Conservation (phyloP, 2,888 invertebrate species). For the Heliothis peltigera region DNA sequence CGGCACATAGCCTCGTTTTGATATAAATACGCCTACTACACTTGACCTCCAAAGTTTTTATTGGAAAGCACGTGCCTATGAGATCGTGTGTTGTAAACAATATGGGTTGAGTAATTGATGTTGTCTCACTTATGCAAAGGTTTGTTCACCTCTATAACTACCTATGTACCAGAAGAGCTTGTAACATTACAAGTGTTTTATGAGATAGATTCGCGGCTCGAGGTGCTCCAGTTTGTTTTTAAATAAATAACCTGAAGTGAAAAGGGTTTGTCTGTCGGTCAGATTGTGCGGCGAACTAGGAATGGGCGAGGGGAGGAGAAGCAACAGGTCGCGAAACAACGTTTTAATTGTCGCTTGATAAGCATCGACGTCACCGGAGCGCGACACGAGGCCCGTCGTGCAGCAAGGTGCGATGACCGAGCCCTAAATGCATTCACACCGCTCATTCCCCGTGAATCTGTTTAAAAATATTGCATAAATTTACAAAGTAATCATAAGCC, state of each 20-base stretch:
- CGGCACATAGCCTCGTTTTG: conserved; percentile 86
- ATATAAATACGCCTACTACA: conserved; percentile 90
- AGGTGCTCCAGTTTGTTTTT: conserved; percentile 65
- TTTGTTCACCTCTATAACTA: conserved; percentile 40
- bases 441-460: conserved; percentile 62
- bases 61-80: conserved; percentile 87
- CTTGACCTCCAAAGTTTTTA: conserved; percentile 90
- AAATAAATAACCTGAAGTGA: conserved; percentile 52
- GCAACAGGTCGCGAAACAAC: conserved; percentile 89
- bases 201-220: conserved; percentile 21
- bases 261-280: conserved; percentile 69
- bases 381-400: conserved; percentile 75
- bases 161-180: conserved; percentile 25
- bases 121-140: conserved; percentile 48
- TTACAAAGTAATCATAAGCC: conserved; percentile 54
- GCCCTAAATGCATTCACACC: conserved; percentile 79
- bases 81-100: conserved; percentile 84
- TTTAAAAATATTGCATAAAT: conserved; percentile 63
- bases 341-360: conserved; percentile 87
- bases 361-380: conserved; percentile 85
- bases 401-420: conserved; percentile 84
- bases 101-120: conserved; percentile 65
- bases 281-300: conserved; percentile 69
- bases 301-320: conserved; percentile 71
- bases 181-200: conserved; percentile 6